Percentiles rank a stretch among this genome's conserved stretches.
Conservation (phyloP, 2,113 vertebrate genomes). For the Sciurus niger region DNA sequence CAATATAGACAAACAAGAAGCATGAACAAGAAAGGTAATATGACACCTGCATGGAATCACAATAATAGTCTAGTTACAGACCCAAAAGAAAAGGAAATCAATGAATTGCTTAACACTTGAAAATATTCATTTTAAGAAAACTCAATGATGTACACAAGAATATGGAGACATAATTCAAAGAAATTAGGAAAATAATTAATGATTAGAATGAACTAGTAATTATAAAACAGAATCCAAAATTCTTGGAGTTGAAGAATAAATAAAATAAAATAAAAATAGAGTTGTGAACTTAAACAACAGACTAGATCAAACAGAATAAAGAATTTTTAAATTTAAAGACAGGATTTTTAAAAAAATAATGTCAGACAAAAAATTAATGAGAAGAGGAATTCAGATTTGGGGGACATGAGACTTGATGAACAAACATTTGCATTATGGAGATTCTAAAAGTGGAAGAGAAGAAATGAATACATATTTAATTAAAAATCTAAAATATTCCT, state of each 20-base stretch:
- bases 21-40: background rate
- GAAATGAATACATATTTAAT: background rate
- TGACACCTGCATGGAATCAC: background rate
- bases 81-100: background rate
- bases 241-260: background rate
- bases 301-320: too few species aligned
- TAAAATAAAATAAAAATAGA: background rate
- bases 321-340: too few species aligned
- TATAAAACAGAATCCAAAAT: background rate
- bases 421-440: too few species aligned
- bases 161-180: background rate
- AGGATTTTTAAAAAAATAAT: too few species aligned
- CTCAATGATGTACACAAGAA: background rate
- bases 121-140: background rate
- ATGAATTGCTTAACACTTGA: background rate
- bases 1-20: background rate
- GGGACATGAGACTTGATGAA: background rate
- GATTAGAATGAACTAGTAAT: background rate
- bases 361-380: too few species aligned
- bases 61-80: background rate
- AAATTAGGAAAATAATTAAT: background rate
- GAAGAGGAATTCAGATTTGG: too few species aligned
- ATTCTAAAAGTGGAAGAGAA: background rate
- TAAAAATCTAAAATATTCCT: background rate
- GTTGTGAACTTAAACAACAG: too few species aligned